A percentile compares a stretch with the other conserved stretches of the same genome.
Conservation (phyloP, 2,113 vertebrate species). For the Gulo gulo region DNA sequence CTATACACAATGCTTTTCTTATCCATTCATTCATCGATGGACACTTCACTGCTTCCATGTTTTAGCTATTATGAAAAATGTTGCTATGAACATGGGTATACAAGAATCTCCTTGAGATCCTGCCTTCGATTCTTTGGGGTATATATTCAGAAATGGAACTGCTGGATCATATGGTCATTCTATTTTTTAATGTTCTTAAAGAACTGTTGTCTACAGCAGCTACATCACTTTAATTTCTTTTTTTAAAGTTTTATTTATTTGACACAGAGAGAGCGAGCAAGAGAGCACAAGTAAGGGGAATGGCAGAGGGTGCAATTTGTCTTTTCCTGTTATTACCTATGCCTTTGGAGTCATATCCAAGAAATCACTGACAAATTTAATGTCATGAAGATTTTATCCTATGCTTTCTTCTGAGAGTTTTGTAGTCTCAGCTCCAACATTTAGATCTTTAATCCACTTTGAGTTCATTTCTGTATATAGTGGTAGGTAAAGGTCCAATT, state of each 20-base stretch:
- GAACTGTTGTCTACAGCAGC: neutral
- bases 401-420: neutral
- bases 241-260: too few species aligned
- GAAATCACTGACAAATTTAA: neutral
- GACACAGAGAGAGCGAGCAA: too few species aligned
- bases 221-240: neutral
- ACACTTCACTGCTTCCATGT: neutral
- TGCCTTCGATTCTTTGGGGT: neutral
- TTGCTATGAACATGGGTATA: neutral
- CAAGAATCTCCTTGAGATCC: neutral
- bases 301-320: neutral
- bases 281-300: too few species aligned
- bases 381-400: neutral
- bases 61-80: neutral
- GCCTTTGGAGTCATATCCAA: neutral
- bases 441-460: neutral
- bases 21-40: neutral
- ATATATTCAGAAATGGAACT: neutral
- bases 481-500: neutral
- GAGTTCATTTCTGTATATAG: neutral
- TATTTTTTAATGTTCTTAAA: neutral
- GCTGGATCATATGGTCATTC: neutral
- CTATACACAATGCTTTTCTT: neutral
- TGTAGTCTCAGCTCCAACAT: neutral
- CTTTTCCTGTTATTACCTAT: neutral